Evolutionary conservation across 1,140 invertebrate species (phyloP), one percentile per base, ranked within the genome.

Genomic region (Gryon sp.): DNA sequence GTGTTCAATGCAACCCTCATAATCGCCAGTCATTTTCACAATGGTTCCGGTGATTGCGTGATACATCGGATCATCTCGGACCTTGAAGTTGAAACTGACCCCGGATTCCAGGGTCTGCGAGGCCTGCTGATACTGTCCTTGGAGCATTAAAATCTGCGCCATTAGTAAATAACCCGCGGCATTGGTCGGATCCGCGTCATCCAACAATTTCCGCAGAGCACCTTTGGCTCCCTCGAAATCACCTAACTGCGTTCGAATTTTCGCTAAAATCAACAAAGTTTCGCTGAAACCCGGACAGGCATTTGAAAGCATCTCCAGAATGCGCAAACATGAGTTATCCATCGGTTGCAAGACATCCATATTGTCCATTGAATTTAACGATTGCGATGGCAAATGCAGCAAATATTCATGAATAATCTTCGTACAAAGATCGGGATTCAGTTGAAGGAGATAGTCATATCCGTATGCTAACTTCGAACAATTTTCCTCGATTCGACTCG

Each of bases 31-130:
- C 79, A 95, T 91, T 81, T 95, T 97, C 38, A 95, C 92, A 32
- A 98, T 92, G 15, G 95, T 89, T 0, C 96, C 96, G 76, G 92
- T 92, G 0, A 98, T 92, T 34, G 98, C 90, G 88, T 98, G 95
- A 85, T 96, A 99, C 78, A 97, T 89, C 0, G 97, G 95, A 86
- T 95, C 94, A 57, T 99, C 96, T 76, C 96, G 88, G 0, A 98
- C 93, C 88, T 96, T 93, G 83, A 99, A 98, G 87, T 98, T 96
- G 82, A 95, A 94, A 81, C 96, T 97, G 0, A 98, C 87, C 57
- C 94, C 96, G 57, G 94, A 91, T 90, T 99, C 97, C 18, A 99
- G 87, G 53, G 92, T 94, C 83, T 98, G 94, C 11, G 93, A 91
- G 0, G 97, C 97, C 79, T 93, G 91, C 20, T 93, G 91, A 80